Conservation (phyloP, 2,888 invertebrate species). For the Adineta ricciae region DNA sequence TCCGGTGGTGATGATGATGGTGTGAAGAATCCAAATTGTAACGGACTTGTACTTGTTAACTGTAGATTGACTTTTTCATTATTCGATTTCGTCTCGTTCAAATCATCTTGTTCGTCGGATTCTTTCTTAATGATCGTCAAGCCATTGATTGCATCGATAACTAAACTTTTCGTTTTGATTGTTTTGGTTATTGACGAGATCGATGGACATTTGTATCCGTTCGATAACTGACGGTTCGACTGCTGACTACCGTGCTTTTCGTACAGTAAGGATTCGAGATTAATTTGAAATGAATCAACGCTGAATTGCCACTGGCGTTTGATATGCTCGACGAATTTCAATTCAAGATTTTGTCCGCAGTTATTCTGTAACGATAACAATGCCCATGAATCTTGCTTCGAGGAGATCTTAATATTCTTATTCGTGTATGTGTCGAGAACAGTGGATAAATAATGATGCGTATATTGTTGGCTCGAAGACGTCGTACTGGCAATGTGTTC, state of each 20-base stretch:
- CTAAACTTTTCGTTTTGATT: slow-evolving; percentile 8
- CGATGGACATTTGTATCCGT: not conserved
- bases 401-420: not conserved
- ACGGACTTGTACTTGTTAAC: not conserved
- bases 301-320: slow-evolving; percentile 96
- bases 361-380: slow-evolving; percentile 35
- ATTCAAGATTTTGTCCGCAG: slow-evolving; percentile 67
- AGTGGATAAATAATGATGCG: slow-evolving; percentile 6
- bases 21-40: slow-evolving; percentile 21
- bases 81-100: not conserved
- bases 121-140: not conserved
- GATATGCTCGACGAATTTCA: slow-evolving; percentile 98
- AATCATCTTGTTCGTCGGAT: not conserved
- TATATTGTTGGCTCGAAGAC: not conserved
- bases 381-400: slow-evolving; percentile 22
- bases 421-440: not conserved
- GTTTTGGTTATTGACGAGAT: slow-evolving; percentile 13
- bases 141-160: slow-evolving; percentile 3
- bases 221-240: not conserved
- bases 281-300: slow-evolving; percentile 97
- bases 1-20: slow-evolving; percentile 1
- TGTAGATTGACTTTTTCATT: not conserved
- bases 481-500: not conserved
- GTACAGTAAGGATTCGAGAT: slow-evolving; percentile 73
- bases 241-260: not conserved